Percentiles rank a stretch among this genome's conserved stretches.
Conservation (phyloP, 2,888 invertebrate genomes). For the Drosophila rellima region DNA sequence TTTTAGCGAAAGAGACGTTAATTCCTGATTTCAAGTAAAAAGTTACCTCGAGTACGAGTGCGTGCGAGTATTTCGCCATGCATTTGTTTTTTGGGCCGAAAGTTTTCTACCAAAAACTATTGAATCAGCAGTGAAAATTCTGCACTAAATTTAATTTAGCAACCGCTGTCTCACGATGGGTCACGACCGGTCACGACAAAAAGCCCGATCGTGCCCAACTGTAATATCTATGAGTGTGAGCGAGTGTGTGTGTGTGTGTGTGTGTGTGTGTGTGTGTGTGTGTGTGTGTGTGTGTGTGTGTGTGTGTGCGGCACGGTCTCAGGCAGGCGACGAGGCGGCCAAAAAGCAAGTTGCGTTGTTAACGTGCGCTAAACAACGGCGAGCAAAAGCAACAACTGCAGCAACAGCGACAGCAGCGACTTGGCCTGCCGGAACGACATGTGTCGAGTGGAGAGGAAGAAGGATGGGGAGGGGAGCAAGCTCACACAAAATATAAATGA, state of each 20-base stretch:
- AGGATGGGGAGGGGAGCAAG: slow-evolving; percentile 6
- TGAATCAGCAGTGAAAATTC: too few relatives aligned
- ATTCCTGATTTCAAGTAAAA: too few relatives aligned
- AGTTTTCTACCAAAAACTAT: too few relatives aligned
- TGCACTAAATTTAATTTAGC: too few relatives aligned
- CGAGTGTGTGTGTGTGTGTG: slow-evolving; percentile 24
- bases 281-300: slow-evolving; percentile 27
- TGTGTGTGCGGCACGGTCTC: slow-evolving; percentile 44
- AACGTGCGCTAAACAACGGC: slow-evolving; percentile 71
- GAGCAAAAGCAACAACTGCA: slow-evolving; percentile 45
- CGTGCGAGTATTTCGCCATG: too few relatives aligned
- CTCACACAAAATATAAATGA: slow-evolving; percentile 66
- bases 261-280: slow-evolving; percentile 19
- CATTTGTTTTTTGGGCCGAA: too few relatives aligned
- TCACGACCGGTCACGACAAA: neutral
- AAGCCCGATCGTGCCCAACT: neutral
- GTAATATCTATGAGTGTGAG: neutral
- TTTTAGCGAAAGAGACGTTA: too few relatives aligned
- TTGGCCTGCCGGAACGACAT: slow-evolving; percentile 15
- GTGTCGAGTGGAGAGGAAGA: neutral
- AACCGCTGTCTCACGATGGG: too few relatives aligned
- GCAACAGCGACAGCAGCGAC: slow-evolving; percentile 6
- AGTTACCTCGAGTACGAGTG: too few relatives aligned
- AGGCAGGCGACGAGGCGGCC: slow-evolving; percentile 60
- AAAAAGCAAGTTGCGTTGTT: slow-evolving; percentile 71